Evolutionary conservation across 1,140 invertebrate species (phyloP).

Genomic region (Cherax destructor): DNA sequence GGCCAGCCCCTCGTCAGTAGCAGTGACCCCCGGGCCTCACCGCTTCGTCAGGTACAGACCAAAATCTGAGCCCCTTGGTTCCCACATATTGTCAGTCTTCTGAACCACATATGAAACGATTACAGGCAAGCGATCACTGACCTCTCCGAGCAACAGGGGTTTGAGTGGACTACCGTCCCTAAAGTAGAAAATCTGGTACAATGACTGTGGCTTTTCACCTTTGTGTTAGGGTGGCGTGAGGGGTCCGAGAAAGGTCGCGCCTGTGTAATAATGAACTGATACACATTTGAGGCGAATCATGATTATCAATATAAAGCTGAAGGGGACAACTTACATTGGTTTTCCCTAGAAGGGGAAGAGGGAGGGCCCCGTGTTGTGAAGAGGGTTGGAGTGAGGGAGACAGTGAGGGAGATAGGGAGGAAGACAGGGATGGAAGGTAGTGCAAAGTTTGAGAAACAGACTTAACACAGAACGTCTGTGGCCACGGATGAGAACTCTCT

Average conservation of each 20-base stretch:
- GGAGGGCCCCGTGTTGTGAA: not conserved
- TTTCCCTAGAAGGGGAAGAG: not conserved
- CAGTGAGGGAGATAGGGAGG: too few relatives aligned
- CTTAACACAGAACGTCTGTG: too few relatives aligned
- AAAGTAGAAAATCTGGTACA: slow-evolving; percentile 14
- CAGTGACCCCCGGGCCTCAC: slow-evolving; percentile 30
- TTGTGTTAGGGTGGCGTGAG: not conserved
- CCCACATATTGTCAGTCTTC: slow-evolving; percentile 44
- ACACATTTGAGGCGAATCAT: slow-evolving; percentile 39
- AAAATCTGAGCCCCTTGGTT: slow-evolving; percentile 8
- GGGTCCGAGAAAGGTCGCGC: not conserved
- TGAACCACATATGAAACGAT: slow-evolving; percentile 56
- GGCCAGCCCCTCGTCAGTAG: slow-evolving; percentile 1
- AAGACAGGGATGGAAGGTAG: too few relatives aligned
- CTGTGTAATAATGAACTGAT: slow-evolving; percentile 46
- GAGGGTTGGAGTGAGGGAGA: not conserved
- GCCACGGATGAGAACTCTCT: too few relatives aligned
- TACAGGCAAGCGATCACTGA: slow-evolving; percentile 11
- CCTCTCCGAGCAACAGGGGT: not conserved
- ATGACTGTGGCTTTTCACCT: not conserved
- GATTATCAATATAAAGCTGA: slow-evolving; percentile 11
- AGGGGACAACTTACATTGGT: slow-evolving; percentile 30
- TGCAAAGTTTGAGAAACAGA: too few relatives aligned
- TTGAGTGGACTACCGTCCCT: not conserved
- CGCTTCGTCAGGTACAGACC: slow-evolving; percentile 19